Evolutionary conservation across 2,888 invertebrate species (phyloP).

Genomic region (Willowsia nigromaculata): DNA sequence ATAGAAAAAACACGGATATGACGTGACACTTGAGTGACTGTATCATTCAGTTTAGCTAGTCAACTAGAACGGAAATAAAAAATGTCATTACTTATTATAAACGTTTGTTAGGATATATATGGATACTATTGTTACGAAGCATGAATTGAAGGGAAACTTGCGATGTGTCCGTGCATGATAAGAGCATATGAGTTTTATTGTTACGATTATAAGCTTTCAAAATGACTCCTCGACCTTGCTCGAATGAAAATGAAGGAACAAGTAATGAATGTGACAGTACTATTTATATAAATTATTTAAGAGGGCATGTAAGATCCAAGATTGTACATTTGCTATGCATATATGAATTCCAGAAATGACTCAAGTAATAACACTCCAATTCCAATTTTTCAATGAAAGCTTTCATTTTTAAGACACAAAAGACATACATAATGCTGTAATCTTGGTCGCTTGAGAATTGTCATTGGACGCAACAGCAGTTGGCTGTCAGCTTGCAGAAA

Average conservation of each 20-base stretch:
- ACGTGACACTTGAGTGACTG: slow-evolving; percentile 27
- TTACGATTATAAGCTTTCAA: neutral
- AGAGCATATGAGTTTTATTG: neutral
- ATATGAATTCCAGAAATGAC: neutral
- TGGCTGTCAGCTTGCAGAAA: neutral
- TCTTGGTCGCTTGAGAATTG: slow-evolving; percentile 4
- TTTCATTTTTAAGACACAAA: neutral
- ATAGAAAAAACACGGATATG: neutral
- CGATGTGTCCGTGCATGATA: neutral
- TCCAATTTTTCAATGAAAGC: neutral
- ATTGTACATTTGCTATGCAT: neutral
- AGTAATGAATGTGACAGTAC: neutral
- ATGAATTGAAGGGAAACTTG: neutral
- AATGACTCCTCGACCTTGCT: slow-evolving; percentile 24
- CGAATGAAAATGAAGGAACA: neutral
- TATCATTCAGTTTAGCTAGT: slow-evolving; percentile 23
- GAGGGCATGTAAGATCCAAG: neutral
- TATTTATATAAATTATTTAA: neutral
- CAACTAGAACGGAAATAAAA: slow-evolving; percentile 21
- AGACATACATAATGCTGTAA: neutral
- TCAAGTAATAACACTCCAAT: neutral
- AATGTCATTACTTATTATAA: slow-evolving; percentile 23
- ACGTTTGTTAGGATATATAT: too few relatives aligned
- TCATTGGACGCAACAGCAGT: neutral
- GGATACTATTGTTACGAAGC: neutral